A percentile compares a stretch with the other conserved stretches of the same genome.
phyloP scores from a whole-genome alignment of 2,797 vertebrate species.

The Peromyscus aztecus region DNA sequence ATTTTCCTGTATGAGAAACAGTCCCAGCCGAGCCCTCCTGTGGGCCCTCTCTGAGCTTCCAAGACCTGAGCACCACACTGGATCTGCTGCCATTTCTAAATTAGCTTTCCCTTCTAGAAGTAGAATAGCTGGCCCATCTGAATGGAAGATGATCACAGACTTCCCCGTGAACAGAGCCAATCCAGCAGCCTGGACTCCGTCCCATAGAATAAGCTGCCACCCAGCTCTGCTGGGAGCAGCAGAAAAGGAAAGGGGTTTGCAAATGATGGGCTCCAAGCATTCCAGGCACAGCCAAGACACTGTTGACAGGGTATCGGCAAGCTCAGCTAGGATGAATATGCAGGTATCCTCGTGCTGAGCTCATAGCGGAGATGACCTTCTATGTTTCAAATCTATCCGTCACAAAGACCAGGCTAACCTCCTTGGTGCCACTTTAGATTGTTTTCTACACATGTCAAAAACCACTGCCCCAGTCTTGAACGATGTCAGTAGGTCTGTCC shows the following conservation, averaged over 20 bases:
- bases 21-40: not conserved
- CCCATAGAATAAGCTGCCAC: not conserved
- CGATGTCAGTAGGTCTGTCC: accelerated
- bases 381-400: not conserved
- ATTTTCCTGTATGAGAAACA: not conserved
- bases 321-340: not conserved
- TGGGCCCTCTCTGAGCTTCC: not conserved
- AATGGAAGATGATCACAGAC: not conserved
- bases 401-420: not conserved
- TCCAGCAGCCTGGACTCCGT: not conserved
- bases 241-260: not conserved
- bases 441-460: not conserved
- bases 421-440: not conserved
- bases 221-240: not conserved
- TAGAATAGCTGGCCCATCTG: not conserved
- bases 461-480: not conserved
- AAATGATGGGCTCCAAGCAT: not conserved
- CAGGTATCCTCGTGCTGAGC: not conserved
- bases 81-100: not conserved
- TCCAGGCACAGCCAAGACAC: not conserved
- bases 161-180: not conserved
- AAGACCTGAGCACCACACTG: not conserved
- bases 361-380: not conserved
- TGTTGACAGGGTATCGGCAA: not conserved
- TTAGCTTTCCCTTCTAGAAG: not conserved